Percentiles rank a stretch among this genome's conserved stretches.
Conservation (phyloP, 2,113 vertebrate species). For the Tachysurus vachellii region DNA sequence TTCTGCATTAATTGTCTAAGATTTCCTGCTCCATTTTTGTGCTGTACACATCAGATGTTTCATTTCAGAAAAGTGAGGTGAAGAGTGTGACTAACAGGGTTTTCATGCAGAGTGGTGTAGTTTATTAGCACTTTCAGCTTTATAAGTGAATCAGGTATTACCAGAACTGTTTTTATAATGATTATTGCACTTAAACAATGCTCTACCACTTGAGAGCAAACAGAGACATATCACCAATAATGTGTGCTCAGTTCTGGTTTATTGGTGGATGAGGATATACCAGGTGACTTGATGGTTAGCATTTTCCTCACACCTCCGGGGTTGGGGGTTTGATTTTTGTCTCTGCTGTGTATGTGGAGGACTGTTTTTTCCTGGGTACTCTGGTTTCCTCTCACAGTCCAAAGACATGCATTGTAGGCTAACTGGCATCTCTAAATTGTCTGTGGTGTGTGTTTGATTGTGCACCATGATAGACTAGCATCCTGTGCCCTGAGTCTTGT, state of each 20-base stretch:
- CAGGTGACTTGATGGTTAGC: too few relatives aligned
- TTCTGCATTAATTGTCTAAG: neutral
- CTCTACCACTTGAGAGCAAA: neutral
- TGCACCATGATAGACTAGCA: too few relatives aligned
- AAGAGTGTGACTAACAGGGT: neutral
- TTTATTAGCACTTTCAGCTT: slow-evolving; percentile 1
- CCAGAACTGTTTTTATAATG: neutral
- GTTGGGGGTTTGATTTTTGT: too few relatives aligned
- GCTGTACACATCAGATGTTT: neutral
- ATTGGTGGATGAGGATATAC: neutral
- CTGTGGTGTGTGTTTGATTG: too few relatives aligned
- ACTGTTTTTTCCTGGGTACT: too few relatives aligned
- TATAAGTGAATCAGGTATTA: neutral
- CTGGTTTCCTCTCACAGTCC: too few relatives aligned
- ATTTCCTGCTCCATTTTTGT: neutral
- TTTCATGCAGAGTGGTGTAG: neutral
- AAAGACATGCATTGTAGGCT: too few relatives aligned
- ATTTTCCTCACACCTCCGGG: too few relatives aligned
- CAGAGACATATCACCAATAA: neutral
- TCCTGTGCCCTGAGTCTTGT: too few relatives aligned
- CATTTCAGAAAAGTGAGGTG: neutral
- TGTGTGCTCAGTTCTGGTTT: neutral
- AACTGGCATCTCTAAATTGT: too few relatives aligned
- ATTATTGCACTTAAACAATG: neutral
- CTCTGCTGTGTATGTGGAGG: too few relatives aligned